A percentile compares a stretch with the other conserved stretches of the same genome.
These are phyloP conservation scores for Rhinogobius similis DNA, from an alignment of 2,113 vertebrate species.

Conservation along the genomic window DNA sequence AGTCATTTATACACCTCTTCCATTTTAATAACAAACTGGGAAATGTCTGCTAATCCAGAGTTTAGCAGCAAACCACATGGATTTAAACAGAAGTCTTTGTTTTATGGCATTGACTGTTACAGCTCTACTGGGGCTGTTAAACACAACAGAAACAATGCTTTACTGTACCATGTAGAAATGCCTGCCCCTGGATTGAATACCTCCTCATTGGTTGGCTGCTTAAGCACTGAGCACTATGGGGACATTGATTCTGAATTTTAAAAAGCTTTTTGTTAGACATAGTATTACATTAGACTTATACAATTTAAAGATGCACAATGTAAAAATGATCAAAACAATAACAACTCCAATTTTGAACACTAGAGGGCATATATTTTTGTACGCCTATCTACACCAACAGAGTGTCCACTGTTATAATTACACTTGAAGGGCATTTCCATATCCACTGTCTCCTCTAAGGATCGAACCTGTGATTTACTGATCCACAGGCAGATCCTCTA, in stretches of 20 bases:
- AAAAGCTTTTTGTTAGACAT: background rate
- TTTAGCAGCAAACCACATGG: conserved; percentile 58
- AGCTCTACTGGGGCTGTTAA: conserved; percentile 60
- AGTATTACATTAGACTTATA: too few relatives aligned
- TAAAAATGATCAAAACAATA: too few relatives aligned
- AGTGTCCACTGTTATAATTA: too few relatives aligned
- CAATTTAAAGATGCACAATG: too few relatives aligned
- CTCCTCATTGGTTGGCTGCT: conserved; percentile 30
- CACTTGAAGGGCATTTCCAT: too few relatives aligned
- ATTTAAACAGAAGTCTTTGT: conserved; percentile 63
- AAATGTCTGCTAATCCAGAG: conserved; percentile 35
- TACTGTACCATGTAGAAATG: conserved; percentile 55
- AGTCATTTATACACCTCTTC: conserved; percentile 15
- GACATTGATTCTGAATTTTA: background rate
- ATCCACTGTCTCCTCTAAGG: too few relatives aligned
- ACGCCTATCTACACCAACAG: too few relatives aligned
- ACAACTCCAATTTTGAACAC: too few relatives aligned
- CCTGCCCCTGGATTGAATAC: conserved; percentile 12
- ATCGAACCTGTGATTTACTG: too few relatives aligned
- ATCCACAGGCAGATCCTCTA: too few relatives aligned
- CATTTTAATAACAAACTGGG: conserved; percentile 45
- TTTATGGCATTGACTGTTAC: conserved; percentile 61
- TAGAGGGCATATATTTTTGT: too few relatives aligned
- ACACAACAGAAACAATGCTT: conserved; percentile 63
- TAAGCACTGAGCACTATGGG: conserved; percentile 12